phyloP scores from a whole-genome alignment of 1,140 invertebrate species.

The Eufriesea mexicana region DNA sequence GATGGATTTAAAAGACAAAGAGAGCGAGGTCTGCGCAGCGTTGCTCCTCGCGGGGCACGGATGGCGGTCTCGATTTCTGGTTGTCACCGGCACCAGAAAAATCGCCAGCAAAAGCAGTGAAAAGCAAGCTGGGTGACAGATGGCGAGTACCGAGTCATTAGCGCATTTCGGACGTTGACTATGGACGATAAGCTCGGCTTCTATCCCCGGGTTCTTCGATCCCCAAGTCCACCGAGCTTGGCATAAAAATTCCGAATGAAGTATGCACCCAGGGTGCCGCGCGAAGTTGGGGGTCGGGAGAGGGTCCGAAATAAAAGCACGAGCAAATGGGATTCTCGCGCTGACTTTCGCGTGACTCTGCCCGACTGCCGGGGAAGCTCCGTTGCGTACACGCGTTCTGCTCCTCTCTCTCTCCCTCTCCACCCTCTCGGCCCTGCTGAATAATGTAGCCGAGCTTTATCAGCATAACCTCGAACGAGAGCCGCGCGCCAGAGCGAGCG shows the following conservation, averaged over 20 bases:
- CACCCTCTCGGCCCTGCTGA: constrained; percentile 47
- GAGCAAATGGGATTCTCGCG: constrained; percentile 14
- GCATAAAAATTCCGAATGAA: no score
- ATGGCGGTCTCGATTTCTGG: constrained; percentile 37
- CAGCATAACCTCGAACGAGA: constrained; percentile 67
- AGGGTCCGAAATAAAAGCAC: constrained; percentile 1
- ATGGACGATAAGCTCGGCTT: no score
- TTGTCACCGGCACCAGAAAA: constrained; percentile 58
- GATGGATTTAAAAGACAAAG: not conserved
- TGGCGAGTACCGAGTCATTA: constrained; percentile 73
- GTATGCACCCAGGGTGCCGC: no score
- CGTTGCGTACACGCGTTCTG: constrained; percentile 10
- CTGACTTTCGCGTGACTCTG: constrained; percentile 31
- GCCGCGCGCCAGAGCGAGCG: constrained; percentile 28
- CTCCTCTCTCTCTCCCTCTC: not conserved
- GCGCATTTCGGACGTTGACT: no score
- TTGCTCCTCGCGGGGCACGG: not conserved
- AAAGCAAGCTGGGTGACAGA: constrained; percentile 70
- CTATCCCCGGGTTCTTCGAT: no score
- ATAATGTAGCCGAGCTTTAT: constrained; percentile 69
- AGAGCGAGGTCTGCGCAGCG: not conserved
- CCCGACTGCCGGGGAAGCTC: not conserved
- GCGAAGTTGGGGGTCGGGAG: not conserved
- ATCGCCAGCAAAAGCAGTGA: constrained; percentile 64
- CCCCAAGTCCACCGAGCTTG: no score